Percentiles rank a stretch among this genome's conserved stretches.
Conservation (phyloP, 30 jellyfish, hydroid and myxozoan species). For the Hydractinia symbiolongicarpus region DNA sequence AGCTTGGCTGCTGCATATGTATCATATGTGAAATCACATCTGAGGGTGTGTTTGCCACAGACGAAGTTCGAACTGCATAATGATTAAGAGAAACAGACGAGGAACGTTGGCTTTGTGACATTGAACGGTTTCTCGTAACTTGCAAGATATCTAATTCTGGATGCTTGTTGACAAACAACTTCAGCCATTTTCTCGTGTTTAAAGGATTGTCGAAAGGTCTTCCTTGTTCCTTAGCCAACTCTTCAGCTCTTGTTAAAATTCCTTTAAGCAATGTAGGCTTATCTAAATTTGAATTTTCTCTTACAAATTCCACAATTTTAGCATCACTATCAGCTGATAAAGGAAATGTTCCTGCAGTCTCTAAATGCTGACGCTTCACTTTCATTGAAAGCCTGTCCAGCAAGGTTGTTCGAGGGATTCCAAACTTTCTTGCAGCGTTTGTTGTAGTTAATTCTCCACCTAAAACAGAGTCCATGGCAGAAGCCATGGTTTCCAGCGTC, state of each 20-base stretch:
- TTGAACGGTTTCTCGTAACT: background rate
- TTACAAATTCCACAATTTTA: conserved; percentile 15
- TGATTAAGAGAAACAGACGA: background rate
- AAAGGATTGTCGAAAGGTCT: conserved; percentile 19
- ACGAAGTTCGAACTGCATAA: background rate
- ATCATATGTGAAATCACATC: background rate
- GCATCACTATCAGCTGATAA: conserved; percentile 12
- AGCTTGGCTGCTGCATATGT: background rate
- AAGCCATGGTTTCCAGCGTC: conserved; percentile 30
- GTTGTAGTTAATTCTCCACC: conserved; percentile 24
- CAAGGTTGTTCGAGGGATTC: conserved; percentile 26
- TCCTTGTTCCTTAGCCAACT: conserved; percentile 17
- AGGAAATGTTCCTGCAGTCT: conserved; percentile 20
- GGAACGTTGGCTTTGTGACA: conserved; percentile 4
- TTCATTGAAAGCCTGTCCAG: conserved; percentile 30
- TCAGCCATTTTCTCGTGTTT: conserved; percentile 27
- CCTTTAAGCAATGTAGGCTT: conserved; percentile 15
- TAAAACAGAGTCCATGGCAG: conserved; percentile 29
- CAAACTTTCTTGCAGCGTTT: conserved; percentile 26
- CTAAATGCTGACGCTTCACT: conserved; percentile 16
- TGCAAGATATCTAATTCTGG: conserved; percentile 9
- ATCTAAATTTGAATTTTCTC: conserved; percentile 7
- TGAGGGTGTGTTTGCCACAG: background rate
- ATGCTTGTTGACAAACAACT: conserved; percentile 24
- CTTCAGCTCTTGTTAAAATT: conserved; percentile 6